Percentiles rank a stretch among this genome's conserved stretches.
Conservation (phyloP, 2,113 vertebrate genomes). For the Microtus pennsylvanicus region DNA sequence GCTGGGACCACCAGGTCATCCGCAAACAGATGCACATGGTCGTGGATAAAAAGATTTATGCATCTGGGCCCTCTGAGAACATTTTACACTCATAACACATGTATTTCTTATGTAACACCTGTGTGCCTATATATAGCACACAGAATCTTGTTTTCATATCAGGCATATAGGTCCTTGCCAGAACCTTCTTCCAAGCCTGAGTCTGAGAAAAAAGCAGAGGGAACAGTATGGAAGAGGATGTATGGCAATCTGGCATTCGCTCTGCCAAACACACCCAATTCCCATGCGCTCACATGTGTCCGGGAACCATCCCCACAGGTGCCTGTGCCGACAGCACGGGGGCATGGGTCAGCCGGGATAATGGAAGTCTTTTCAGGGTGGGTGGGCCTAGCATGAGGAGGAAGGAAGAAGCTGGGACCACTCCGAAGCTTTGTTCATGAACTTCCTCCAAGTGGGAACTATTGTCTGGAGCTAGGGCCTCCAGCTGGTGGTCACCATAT, state of each 20-base stretch:
- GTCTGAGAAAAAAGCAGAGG: slow-evolving; percentile 44
- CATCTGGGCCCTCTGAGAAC: slow-evolving; percentile 2
- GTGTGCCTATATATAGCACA: slow-evolving; percentile 59
- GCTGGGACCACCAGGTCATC: background rate
- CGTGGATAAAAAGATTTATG: background rate
- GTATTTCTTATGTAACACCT: slow-evolving; percentile 61
- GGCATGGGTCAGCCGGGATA: background rate
- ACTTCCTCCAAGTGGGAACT: background rate
- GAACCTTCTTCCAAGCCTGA: slow-evolving; percentile 59
- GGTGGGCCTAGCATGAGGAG: background rate
- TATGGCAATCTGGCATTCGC: background rate
- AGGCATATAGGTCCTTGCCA: slow-evolving; percentile 39
- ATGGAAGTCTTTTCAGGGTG: background rate
- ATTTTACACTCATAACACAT: background rate
- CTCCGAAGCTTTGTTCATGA: background rate
- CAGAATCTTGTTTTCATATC: slow-evolving; percentile 49
- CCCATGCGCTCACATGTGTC: background rate
- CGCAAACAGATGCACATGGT: background rate
- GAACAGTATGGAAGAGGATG: slow-evolving; percentile 7
- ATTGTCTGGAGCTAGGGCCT: background rate
- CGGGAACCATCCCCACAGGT: background rate
- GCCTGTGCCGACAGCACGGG: background rate
- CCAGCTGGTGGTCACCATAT: rapidly evolving
- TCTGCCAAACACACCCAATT: background rate
- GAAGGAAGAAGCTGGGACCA: background rate